Percentiles rank a stretch among this genome's conserved stretches.
These are phyloP conservation scores for Rissa tridactyla DNA, from an alignment of 2,113 vertebrate species.

Conservation along the genomic window DNA sequence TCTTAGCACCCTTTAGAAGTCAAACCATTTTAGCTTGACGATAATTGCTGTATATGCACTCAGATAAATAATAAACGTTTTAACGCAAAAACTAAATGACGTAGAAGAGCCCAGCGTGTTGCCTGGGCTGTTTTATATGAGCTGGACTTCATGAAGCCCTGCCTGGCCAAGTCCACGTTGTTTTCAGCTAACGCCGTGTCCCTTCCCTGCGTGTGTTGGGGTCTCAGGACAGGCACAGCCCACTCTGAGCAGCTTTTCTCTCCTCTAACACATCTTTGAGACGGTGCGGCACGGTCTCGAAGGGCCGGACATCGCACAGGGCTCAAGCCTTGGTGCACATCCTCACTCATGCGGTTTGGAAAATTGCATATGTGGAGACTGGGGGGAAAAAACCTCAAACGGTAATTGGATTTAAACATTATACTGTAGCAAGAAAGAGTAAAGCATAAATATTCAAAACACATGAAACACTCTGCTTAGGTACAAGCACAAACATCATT, in stretches of 20 bases:
- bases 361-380: neutral
- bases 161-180: neutral
- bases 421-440: neutral
- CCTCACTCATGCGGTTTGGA: fast-evolving
- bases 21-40: neutral
- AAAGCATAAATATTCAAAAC: neutral
- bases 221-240: neutral
- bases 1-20: neutral
- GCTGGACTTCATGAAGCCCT: neutral
- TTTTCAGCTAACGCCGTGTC: neutral
- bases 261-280: neutral
- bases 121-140: neutral
- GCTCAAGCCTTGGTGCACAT: fast-evolving
- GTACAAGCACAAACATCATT: neutral
- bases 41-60: neutral
- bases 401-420: neutral
- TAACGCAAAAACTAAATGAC: neutral
- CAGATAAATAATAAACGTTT: neutral
- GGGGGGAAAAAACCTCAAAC: fast-evolving
- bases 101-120: neutral
- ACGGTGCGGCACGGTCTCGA: fast-evolving
- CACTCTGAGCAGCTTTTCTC: neutral
- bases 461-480: neutral
- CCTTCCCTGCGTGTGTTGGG: neutral
- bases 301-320: neutral